A percentile compares a stretch with the other conserved stretches of the same genome.
These are phyloP conservation scores for Bettongia penicillata DNA, from an alignment of 2,113 vertebrate species.

Conservation along the genomic window DNA sequence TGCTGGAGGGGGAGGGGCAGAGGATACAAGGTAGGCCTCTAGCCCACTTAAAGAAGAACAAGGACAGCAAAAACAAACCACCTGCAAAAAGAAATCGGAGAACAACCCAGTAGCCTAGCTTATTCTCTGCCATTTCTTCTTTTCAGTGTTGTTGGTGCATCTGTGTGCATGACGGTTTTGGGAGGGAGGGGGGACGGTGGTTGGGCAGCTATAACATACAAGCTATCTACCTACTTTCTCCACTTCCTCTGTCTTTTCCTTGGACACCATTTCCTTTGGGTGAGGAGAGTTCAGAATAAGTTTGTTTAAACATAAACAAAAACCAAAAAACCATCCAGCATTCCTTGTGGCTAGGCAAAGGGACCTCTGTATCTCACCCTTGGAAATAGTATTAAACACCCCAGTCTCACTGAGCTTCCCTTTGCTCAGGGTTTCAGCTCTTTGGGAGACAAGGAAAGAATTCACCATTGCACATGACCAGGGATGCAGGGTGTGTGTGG, in stretches of 20 bases:
- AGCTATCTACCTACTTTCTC: neutral
- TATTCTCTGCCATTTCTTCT: neutral
- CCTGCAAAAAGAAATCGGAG: neutral
- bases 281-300: neutral
- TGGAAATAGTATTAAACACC: neutral
- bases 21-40: neutral
- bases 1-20: neutral
- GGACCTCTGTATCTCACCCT: neutral
- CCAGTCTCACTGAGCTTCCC: neutral
- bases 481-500: constrained; percentile 26
- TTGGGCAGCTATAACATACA: neutral
- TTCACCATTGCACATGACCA: neutral
- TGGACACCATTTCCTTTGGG: neutral
- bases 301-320: neutral
- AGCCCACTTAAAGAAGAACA: neutral
- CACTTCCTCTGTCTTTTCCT: neutral
- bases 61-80: constrained; percentile 46
- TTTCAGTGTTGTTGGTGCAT: neutral
- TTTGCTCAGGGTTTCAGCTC: neutral
- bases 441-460: neutral
- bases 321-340: neutral
- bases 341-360: neutral
- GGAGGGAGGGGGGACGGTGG: no score
- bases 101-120: constrained; percentile 2
- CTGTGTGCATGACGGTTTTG: neutral